These are phyloP conservation scores for Alethe diademata DNA, from an alignment of 2,113 vertebrate genomes.

Conservation along the genomic window DNA sequence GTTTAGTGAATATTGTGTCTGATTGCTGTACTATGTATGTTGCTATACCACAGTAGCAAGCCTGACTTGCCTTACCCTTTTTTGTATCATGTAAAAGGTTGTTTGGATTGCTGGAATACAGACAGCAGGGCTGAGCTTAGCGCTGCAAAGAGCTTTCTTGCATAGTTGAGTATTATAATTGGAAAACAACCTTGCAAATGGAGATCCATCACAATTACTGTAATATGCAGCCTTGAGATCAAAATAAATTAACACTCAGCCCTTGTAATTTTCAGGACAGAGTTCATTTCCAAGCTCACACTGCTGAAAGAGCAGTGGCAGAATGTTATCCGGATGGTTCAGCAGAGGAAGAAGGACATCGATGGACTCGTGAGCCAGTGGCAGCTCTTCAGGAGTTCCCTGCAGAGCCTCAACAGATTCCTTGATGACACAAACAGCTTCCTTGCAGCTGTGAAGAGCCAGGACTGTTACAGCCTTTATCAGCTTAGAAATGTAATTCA, in stretches of 20 bases:
- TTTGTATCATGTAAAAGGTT: background rate
- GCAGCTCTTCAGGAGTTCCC: conserved; percentile 77
- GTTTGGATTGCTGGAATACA: background rate
- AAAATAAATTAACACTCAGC: background rate
- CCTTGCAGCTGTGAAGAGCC: conserved; percentile 71
- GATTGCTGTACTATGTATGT: background rate
- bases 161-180: background rate
- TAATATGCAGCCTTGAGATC: background rate
- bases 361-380: conserved; percentile 78
- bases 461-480: conserved; percentile 70
- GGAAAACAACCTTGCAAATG: background rate
- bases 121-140: background rate
- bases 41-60: background rate
- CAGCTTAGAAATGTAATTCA: conserved; percentile 74
- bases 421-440: conserved; percentile 71
- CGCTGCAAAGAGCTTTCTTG: background rate
- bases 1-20: background rate
- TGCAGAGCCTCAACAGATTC: conserved; percentile 76
- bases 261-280: conserved; percentile 72
- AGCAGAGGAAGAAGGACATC: conserved; percentile 78
- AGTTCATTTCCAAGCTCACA: conserved; percentile 84
- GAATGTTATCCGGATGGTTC: conserved; percentile 69
- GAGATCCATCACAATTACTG: background rate
- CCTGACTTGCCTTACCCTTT: background rate
- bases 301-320: conserved; percentile 86